Base-by-base conservation (phyloP, 2,113 vertebrate genomes). In the Ondatra zibethicus region DNA sequence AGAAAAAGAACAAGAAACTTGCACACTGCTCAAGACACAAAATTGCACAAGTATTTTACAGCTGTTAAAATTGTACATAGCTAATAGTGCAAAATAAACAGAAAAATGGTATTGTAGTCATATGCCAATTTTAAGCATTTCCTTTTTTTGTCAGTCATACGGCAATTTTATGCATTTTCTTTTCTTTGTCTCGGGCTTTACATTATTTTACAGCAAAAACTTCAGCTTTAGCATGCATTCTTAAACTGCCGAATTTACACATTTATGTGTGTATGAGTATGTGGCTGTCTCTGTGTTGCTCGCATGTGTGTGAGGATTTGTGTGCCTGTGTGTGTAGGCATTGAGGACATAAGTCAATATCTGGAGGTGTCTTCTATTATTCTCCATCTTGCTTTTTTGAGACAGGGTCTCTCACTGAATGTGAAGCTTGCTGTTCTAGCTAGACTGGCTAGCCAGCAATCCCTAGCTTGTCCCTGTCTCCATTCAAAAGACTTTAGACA, bases 71-170 rank as follows among this genome's bases (percentile, higher is more conserved):
- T 82, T 75, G 10, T 2, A 50, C 17, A 52, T 21, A 36, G 21
- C 4, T 47, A 93, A 66, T 17, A 65, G 10, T 65, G 7, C 58
- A 96, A 91, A 88, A 61, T 31, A 97, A 97, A 94, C 90, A 88
- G 6, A 42, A 52, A 95, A 88, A 50, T 7, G 21, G 7, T n/a
- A 91, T 47, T 52, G 45, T 72, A n/a, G n/a, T 96, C 12, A 13
- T 66, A 63, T 63, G 65, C 65, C 66, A 66, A 87, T 70, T 92
- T 61, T 90, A 78, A 77, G 50, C 21, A 14, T 50, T 45, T 58
- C 61, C 16, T 63, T 76, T 76, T 45, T 39, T 90, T 84, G 9
- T 88, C n/a, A 58, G 55, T 19, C 55, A 58, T 58, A 21, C 55
- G 65, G 10, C 66, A 66, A 87, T 70, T 92, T 61, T 90, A 78